A percentile compares a stretch with the other conserved stretches of the same genome.
phyloP scores from a whole-genome alignment of 2,888 invertebrate genomes.

The Apotomis turbidana region DNA sequence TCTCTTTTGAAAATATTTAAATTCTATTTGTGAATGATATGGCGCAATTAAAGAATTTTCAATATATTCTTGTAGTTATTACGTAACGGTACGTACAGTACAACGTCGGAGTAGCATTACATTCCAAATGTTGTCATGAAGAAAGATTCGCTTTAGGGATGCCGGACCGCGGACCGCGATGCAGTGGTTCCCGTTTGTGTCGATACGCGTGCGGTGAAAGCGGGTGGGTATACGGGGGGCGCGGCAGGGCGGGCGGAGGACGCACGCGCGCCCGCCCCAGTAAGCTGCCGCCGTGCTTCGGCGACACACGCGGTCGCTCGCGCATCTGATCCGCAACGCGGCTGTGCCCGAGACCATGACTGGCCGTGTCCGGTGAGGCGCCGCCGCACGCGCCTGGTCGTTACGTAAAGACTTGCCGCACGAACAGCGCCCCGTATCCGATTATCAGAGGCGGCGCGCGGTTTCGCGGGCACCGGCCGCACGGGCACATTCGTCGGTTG shows the following conservation, averaged over 20 bases:
- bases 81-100: too few relatives aligned
- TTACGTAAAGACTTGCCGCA: slow-evolving; percentile 68
- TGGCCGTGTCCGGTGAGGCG: slow-evolving; percentile 74
- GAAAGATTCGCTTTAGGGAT: slow-evolving; percentile 51
- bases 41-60: too few relatives aligned
- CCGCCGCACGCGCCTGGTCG: slow-evolving; percentile 65
- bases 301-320: slow-evolving; percentile 64
- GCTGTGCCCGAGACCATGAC: slow-evolving; percentile 69
- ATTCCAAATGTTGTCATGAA: slow-evolving; percentile 15
- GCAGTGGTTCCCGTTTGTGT: slow-evolving; percentile 76
- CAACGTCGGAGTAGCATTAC: neutral
- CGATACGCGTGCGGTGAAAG: slow-evolving; percentile 67
- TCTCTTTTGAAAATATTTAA: too few relatives aligned
- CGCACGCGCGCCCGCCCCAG: slow-evolving; percentile 71
- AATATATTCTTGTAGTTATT: too few relatives aligned
- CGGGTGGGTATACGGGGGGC: slow-evolving; percentile 50
- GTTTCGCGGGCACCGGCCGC: slow-evolving; percentile 52
- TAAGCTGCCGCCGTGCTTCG: slow-evolving; percentile 68
- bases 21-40: too few relatives aligned
- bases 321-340: slow-evolving; percentile 68
- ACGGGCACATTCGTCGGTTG: slow-evolving; percentile 53
- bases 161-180: slow-evolving; percentile 59
- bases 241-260: slow-evolving; percentile 54
- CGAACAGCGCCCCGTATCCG: slow-evolving; percentile 46
- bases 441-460: slow-evolving; percentile 32